Evolutionary conservation across 1,140 invertebrate genomes (phyloP), one percentile per base, ranked within the genome.

Genomic region (Anastrepha obliqua): DNA sequence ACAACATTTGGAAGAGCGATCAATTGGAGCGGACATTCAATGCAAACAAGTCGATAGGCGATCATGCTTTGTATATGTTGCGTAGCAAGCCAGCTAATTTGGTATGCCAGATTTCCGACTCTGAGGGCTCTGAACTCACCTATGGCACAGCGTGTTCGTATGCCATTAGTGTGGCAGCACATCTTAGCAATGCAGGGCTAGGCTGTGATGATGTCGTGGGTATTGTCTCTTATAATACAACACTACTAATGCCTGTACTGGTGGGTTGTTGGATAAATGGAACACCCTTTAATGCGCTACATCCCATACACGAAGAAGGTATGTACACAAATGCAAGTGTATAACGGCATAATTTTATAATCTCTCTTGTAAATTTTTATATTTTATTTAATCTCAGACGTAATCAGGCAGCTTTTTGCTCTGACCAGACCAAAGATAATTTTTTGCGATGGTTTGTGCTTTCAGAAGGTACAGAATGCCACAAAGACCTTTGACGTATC

Each of bases 151-250:
- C 87, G 17, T 65, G 42, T 47, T 44, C 86, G 9, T 9, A 62
- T 47, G 91, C 89, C 88, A 91, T 92, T 60, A 90, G 91, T 51
- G 90, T 92, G 78, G 91, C 91, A 29, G 90, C 91, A 70, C 89
- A 92, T 13, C 86, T 92, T 39, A 89, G 90, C 64, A 87, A 87
- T 0, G n/a, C 91, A 81, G 88, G 89, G 0, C 74, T 92, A 39
- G 88, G 90, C 7, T 90, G 90, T 60, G 90, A 91, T 65, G 91
- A 92, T 87, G 90, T 92, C 29, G 91, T 92, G n/a, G 91, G 91
- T 20, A 91, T 92, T 65, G 89, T 89, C 0, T 91, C 88, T 1
- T 88, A 88, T 5, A 92, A 92, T 60, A 90, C 91, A 44, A 91
- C 91, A 0, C 91, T 91, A 70, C 88, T 92, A 2, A 91, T 91